Evolutionary conservation across 2,113 vertebrate species (phyloP), one percentile per base, ranked within the genome.

Genomic region (Seriola rivoliana): DNA sequence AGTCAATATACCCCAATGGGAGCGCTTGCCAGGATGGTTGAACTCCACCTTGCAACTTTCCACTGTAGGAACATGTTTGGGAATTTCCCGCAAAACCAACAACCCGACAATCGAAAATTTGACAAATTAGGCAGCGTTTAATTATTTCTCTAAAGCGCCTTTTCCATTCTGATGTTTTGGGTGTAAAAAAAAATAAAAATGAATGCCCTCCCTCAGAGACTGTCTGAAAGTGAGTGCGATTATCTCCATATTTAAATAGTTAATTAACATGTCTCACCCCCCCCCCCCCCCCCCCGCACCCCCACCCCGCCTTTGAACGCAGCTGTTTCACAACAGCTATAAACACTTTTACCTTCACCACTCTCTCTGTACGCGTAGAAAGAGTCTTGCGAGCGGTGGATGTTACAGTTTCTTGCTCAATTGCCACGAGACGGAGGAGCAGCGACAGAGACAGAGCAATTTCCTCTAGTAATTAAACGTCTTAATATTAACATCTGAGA

Each of bases 391-490:
- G 46, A 25, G 21, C 34, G 36, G 21, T 55, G 21, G 46, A 29
- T 17, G 40, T 40, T 17, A 54, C 34, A 58, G 23, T 3, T 6
- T 50, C 64, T 66, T 23, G 16, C 64, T 85, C 36, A 36, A 14
- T 42, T 55, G 52, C 54, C 36, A 44, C 25, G 44, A 77, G 40
- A 69, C 60, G 44, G 42, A 59, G 19, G 16, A n/a, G 52, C 55
- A 46, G n/a, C 62, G 32, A 81, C 16, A 23, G 66, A 63, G 67
- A 60, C 54, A 34, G 36, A 77, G 54, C 57, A 60, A 54, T 76
- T 80, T 85, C 57, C 72, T 59, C 16, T 23, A 9, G 16, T 83
- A 78, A 91, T 86, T 73, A 87, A 84, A 48, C 71, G 67, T 82
- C 58, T 42, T 48, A 58, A 74, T 75, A 70, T 85, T 62, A 78